Evolutionary conservation across 2,113 vertebrate species (phyloP).

Genomic region (Ceyx cyanopectus): DNA sequence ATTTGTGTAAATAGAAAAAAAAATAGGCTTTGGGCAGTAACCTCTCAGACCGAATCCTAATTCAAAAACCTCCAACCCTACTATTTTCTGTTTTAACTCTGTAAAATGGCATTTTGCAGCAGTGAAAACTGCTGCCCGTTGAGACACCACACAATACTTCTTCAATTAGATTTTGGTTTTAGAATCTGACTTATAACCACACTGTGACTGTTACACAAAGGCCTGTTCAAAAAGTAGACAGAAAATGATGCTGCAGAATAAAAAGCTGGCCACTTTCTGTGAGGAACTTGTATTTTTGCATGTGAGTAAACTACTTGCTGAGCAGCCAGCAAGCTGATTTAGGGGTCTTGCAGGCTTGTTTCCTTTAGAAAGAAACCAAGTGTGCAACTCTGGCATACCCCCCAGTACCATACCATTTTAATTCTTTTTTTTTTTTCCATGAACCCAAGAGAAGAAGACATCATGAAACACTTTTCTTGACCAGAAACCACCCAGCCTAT

Average conservation of each 20-base stretch:
- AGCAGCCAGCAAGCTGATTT: background rate
- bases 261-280: background rate
- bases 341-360: background rate
- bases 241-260: background rate
- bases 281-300: background rate
- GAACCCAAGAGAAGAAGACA: background rate
- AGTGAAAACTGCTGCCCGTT: background rate
- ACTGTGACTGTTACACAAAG: background rate
- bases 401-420: background rate
- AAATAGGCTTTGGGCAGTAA: background rate
- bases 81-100: background rate
- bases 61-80: background rate
- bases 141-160: background rate
- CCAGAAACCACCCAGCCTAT: background rate
- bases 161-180: background rate
- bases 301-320: background rate
- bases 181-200: background rate
- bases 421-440: background rate
- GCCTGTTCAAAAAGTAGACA: background rate
- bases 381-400: fast-evolving
- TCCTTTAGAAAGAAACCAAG: background rate
- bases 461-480: background rate
- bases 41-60: background rate
- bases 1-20: background rate
- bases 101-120: background rate